These are phyloP conservation scores for Cepaea hortensis DNA, from an alignment of 2,888 invertebrate species.

Conservation along the genomic window DNA sequence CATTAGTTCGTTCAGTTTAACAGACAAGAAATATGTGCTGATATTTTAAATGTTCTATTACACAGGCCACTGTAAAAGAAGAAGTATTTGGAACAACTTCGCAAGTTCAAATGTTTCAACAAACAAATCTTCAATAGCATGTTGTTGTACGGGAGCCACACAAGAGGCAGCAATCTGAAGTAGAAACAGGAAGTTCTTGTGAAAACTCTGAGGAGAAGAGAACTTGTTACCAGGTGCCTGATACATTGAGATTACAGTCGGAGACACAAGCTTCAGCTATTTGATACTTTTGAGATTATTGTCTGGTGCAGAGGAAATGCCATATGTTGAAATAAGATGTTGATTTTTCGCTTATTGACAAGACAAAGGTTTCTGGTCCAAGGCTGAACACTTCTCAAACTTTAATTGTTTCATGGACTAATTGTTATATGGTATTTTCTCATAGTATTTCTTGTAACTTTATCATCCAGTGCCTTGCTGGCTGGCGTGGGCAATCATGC, in stretches of 20 bases:
- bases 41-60: neutral
- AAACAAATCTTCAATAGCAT: slow-evolving; percentile 1
- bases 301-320: neutral
- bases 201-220: slow-evolving; percentile 3
- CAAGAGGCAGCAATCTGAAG: slow-evolving; percentile 7
- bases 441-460: too few relatives aligned
- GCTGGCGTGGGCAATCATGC: too few relatives aligned
- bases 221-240: slow-evolving; percentile 15
- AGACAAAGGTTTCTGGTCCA: neutral
- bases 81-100: neutral
- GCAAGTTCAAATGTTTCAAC: neutral
- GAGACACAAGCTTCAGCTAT: slow-evolving; percentile 15
- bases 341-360: neutral
- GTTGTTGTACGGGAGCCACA: slow-evolving; percentile 33
- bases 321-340: neutral
- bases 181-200: neutral
- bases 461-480: too few relatives aligned
- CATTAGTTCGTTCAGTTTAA: neutral
- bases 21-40: neutral
- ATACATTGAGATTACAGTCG: slow-evolving; percentile 1
- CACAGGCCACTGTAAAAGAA: slow-evolving; percentile 22
- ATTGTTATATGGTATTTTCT: too few relatives aligned
- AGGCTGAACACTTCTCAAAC: neutral
- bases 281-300: neutral
- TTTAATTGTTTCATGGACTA: neutral